Evolutionary conservation across 2,888 invertebrate species (phyloP).

Genomic region (Pandemis corylana): DNA sequence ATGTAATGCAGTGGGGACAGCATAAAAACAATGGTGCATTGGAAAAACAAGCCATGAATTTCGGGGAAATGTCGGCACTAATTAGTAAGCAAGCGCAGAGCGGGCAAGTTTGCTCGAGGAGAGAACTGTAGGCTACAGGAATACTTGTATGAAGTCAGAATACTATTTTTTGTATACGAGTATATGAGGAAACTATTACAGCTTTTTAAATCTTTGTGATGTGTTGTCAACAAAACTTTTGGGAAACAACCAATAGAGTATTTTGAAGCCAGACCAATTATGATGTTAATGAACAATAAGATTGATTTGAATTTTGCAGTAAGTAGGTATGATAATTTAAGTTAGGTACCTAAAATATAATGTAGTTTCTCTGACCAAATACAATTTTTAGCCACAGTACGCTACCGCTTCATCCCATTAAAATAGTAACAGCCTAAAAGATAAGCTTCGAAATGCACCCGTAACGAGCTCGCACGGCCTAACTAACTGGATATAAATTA

Average conservation of each 20-base stretch:
- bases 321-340: no score
- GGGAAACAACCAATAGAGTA: no score
- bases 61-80: constrained; percentile 60
- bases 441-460: constrained; percentile 60
- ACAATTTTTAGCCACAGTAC: neutral
- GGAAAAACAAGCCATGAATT: constrained; percentile 52
- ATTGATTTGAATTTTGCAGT: no score
- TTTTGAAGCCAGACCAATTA: no score
- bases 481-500: constrained; percentile 53
- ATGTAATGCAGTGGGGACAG: constrained; percentile 14
- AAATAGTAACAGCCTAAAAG: constrained; percentile 36
- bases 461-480: constrained; percentile 63
- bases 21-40: constrained; percentile 38
- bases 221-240: no score
- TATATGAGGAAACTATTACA: no score
- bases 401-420: constrained; percentile 31
- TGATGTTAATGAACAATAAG: no score
- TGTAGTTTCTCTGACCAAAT: no score
- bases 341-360: no score
- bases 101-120: constrained; percentile 48
- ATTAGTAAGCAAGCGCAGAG: constrained; percentile 54
- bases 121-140: neutral
- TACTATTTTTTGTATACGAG: no score
- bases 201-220: no score
- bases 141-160: neutral